phyloP scores from a whole-genome alignment of 1,140 invertebrate genomes.

The Helicorthomorpha holstii region DNA sequence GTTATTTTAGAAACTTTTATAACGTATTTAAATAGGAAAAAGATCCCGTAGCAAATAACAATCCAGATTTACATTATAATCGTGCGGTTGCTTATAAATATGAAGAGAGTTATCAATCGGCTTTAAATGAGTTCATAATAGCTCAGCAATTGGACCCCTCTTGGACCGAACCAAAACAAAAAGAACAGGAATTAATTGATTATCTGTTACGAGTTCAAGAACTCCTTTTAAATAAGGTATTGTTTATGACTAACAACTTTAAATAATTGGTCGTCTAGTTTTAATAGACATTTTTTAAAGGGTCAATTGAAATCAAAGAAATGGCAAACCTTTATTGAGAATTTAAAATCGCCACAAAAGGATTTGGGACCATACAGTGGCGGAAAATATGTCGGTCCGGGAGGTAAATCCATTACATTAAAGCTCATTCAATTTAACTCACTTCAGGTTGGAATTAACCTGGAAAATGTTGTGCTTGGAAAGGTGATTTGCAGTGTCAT shows the following conservation, averaged over 20 bases:
- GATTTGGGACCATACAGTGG: slow-evolving; percentile 41
- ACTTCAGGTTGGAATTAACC: slow-evolving; percentile 38
- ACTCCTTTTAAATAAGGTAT: slow-evolving; percentile 40
- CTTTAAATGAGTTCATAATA: slow-evolving; percentile 46
- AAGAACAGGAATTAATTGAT: slow-evolving; percentile 40
- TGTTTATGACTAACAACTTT: too few relatives aligned
- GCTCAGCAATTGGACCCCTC: slow-evolving; percentile 49
- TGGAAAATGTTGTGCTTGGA: slow-evolving; percentile 49
- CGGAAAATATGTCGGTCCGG: slow-evolving; percentile 33
- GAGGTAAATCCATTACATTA: slow-evolving; percentile 34
- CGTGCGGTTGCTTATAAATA: slow-evolving; percentile 64
- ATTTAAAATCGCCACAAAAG: slow-evolving; percentile 17
- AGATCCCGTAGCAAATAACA: slow-evolving; percentile 48
- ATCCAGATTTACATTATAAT: slow-evolving; percentile 70
- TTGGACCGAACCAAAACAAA: slow-evolving; percentile 45
- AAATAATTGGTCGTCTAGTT: too few relatives aligned
- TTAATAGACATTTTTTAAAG: too few relatives aligned
- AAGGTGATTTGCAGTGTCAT: slow-evolving; percentile 64
- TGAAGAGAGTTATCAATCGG: slow-evolving; percentile 54
- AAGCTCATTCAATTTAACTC: slow-evolving; percentile 29
- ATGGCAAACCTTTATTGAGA: slow-evolving; percentile 44
- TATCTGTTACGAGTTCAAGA: slow-evolving; percentile 48
- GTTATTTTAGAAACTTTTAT: too few relatives aligned
- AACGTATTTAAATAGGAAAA: too few relatives aligned
- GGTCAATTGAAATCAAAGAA: slow-evolving; percentile 55